phyloP scores from a whole-genome alignment of 2,888 invertebrate species.

The Drosophila flavopinicola region DNA sequence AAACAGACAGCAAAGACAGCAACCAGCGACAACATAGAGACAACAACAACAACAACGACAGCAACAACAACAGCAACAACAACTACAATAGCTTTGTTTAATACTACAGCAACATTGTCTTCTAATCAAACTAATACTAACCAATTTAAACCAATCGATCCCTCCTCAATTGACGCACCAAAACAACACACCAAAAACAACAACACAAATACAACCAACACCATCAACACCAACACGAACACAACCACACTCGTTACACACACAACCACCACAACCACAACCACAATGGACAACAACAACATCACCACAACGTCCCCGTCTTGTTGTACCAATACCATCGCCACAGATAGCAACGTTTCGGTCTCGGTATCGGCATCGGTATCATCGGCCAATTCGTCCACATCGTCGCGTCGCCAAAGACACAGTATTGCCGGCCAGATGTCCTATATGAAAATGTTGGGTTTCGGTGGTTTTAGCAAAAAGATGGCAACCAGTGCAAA shows the following conservation, averaged over 20 bases:
- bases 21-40: constrained; percentile 14
- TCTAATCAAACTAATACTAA: constrained; percentile 69
- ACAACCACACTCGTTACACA: constrained; percentile 36
- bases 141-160: constrained; percentile 70
- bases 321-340: constrained; percentile 78
- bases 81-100: constrained; percentile 40
- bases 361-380: constrained; percentile 76
- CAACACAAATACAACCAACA: constrained; percentile 24
- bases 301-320: constrained; percentile 54
- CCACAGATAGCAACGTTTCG: constrained; percentile 82
- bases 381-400: constrained; percentile 82
- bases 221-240: constrained; percentile 27
- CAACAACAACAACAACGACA: constrained; percentile 18
- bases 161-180: constrained; percentile 55
- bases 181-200: constrained; percentile 37
- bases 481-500: constrained; percentile 89
- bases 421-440: constrained; percentile 98
- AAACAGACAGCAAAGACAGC: constrained; percentile 15
- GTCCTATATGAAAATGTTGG: constrained; percentile 96
- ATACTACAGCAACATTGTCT: constrained; percentile 61
- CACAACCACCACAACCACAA: constrained; percentile 36
- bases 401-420: constrained; percentile 92
- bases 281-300: constrained; percentile 38
- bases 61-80: constrained; percentile 26
- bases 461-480: constrained; percentile 89